phyloP scores from a whole-genome alignment of 2,797 vertebrate genomes.

The Acanthurus tractus region DNA sequence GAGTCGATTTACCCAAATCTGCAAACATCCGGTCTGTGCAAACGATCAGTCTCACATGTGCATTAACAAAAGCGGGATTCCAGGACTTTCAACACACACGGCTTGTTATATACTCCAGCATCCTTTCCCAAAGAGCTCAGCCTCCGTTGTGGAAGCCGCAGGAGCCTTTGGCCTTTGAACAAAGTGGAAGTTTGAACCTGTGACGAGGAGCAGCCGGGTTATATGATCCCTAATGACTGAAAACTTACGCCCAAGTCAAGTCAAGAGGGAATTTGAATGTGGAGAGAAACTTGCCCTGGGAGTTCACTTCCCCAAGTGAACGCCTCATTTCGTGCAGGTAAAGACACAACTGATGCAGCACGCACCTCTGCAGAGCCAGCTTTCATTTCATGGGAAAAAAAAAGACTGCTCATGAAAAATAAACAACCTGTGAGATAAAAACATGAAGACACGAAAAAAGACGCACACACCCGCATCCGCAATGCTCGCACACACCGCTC shows the following conservation, averaged over 20 bases:
- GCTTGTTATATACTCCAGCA: constrained; percentile 17
- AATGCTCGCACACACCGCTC: neutral
- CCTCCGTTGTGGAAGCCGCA: constrained; percentile 32
- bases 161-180: constrained; percentile 42
- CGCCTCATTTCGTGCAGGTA: constrained; percentile 27
- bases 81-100: constrained; percentile 16
- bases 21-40: constrained; percentile 21
- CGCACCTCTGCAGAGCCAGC: neutral
- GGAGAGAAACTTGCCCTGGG: constrained; percentile 14
- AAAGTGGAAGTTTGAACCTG: constrained; percentile 37
- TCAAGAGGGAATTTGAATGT: constrained; percentile 22
- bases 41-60: constrained; percentile 3
- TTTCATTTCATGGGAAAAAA: constrained; percentile 38
- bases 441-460: constrained; percentile 23
- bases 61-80: constrained; percentile 31
- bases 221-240: constrained; percentile 29
- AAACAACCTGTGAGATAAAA: constrained; percentile 18
- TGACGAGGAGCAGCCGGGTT: constrained; percentile 27
- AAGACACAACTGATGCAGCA: constrained; percentile 22
- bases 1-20: constrained; percentile 8
- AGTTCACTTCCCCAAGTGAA: constrained; percentile 26
- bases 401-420: constrained; percentile 14
- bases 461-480: no score
- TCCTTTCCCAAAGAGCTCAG: constrained; percentile 31
- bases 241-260: constrained; percentile 31